Percentiles rank a stretch among this genome's conserved stretches.
These are phyloP conservation scores for Kradibia gibbosae DNA, from an alignment of 1,140 invertebrate species.

Conservation along the genomic window DNA sequence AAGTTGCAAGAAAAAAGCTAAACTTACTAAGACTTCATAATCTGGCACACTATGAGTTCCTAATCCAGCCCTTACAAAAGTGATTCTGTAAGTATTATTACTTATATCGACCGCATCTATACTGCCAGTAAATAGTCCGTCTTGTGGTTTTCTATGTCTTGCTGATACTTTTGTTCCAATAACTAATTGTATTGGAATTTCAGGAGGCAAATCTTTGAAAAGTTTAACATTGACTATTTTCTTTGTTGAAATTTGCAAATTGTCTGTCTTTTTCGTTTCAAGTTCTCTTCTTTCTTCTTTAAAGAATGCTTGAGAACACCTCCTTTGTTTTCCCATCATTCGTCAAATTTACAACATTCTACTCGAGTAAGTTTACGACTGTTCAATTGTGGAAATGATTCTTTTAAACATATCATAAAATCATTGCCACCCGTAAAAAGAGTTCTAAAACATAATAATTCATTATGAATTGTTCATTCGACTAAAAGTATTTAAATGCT, in stretches of 20 bases:
- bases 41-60: slow-evolving; percentile 97
- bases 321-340: slow-evolving; percentile 97
- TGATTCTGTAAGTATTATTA: slow-evolving; percentile 97
- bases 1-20: slow-evolving; percentile 21
- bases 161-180: slow-evolving; percentile 98
- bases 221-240: slow-evolving; percentile 86
- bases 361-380: slow-evolving; percentile 87
- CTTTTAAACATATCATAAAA: slow-evolving; percentile 94
- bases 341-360: slow-evolving; percentile 97
- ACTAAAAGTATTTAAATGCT: too few relatives aligned
- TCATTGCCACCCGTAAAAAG: slow-evolving; percentile 97
- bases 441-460: slow-evolving; percentile 74
- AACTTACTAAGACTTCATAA: slow-evolving; percentile 89
- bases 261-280: slow-evolving; percentile 90
- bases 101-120: slow-evolving; percentile 98
- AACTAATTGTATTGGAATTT: slow-evolving; percentile 96
- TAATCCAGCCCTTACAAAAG: slow-evolving; percentile 93
- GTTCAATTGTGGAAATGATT: slow-evolving; percentile 95
- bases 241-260: slow-evolving; percentile 95
- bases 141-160: slow-evolving; percentile 91
- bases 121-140: slow-evolving; percentile 96
- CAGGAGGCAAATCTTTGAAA: slow-evolving; percentile 93
- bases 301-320: slow-evolving; percentile 96
- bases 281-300: slow-evolving; percentile 93
- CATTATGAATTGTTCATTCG: background rate